These are phyloP conservation scores for Tenthredo livida DNA, from an alignment of 2,888 invertebrate genomes.

Conservation along the genomic window DNA sequence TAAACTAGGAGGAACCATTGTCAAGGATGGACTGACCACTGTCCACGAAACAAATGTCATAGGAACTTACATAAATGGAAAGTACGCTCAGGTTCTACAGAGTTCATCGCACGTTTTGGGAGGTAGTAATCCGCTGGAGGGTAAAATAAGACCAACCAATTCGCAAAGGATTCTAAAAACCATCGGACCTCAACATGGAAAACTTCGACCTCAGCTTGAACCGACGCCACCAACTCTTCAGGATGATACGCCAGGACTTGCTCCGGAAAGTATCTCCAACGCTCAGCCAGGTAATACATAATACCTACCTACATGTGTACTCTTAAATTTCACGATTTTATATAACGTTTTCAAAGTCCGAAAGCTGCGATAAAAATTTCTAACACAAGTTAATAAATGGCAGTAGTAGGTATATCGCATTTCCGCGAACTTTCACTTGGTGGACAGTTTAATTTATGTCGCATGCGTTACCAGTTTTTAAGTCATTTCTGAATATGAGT, in stretches of 20 bases:
- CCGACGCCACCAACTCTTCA: conserved; percentile 82
- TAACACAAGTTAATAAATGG: not conserved
- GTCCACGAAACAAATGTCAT: conserved; percentile 94
- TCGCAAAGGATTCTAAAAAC: conserved; percentile 88
- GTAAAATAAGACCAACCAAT: conserved; percentile 85
- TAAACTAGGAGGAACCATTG: conserved; percentile 90
- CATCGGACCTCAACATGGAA: conserved; percentile 83
- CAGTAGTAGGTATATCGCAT: not conserved
- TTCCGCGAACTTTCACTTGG: conserved; percentile 11
- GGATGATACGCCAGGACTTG: conserved; percentile 80
- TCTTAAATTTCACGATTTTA: not conserved
- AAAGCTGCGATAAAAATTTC: not conserved
- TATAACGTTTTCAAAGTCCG: not conserved
- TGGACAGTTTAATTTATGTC: not conserved
- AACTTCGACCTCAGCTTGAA: conserved; percentile 80
- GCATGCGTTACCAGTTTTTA: not conserved
- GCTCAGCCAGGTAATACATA: conserved; percentile 75
- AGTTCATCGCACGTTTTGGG: conserved; percentile 87
- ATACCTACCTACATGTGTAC: too few relatives aligned
- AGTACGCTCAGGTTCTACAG: conserved; percentile 92
- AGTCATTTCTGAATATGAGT: not conserved
- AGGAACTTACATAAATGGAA: conserved; percentile 92
- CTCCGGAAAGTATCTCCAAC: conserved; percentile 81
- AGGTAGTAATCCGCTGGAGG: conserved; percentile 73
- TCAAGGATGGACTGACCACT: conserved; percentile 90